Evolutionary conservation across 2,797 vertebrate genomes (phyloP).

Genomic region (Galaxias olidus): DNA sequence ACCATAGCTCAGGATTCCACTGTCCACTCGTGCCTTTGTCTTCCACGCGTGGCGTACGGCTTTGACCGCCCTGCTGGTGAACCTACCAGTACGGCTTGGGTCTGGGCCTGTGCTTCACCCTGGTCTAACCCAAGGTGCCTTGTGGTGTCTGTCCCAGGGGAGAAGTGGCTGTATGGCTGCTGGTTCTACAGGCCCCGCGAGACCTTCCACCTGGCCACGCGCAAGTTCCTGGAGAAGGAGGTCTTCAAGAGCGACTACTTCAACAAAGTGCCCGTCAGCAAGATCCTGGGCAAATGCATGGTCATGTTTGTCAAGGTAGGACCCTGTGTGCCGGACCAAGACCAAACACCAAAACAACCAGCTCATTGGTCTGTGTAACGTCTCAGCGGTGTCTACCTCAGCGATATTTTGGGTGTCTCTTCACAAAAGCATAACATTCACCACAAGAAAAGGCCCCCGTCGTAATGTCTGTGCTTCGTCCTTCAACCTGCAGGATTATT

Average conservation of each 20-base stretch:
- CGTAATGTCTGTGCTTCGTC: neutral
- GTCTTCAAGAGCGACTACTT: conserved; percentile 98
- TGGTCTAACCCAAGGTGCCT: neutral
- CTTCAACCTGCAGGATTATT: conserved; percentile 84
- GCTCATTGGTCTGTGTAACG: neutral
- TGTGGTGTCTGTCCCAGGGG: conserved; percentile 71
- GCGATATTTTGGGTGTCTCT: no score
- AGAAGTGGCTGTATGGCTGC: conserved; percentile 95
- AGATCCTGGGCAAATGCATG: conserved; percentile 94
- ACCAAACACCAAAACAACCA: neutral
- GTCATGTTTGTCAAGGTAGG: conserved; percentile 97
- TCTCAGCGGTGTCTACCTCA: no score
- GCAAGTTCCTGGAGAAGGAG: conserved; percentile 98
- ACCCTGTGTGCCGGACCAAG: neutral
- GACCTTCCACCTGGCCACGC: conserved; percentile 95
- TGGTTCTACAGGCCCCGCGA: conserved; percentile 98
- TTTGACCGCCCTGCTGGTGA: no score
- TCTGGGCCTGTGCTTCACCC: neutral
- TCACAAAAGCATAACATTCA: no score
- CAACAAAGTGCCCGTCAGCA: conserved; percentile 90
- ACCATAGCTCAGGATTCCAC: no score
- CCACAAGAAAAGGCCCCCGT: no score
- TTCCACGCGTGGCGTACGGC: no score
- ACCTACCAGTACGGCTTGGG: no score
- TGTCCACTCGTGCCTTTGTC: no score